These are phyloP conservation scores for Astyanax mexicanus DNA, from an alignment of 2,797 vertebrate species.

Conservation along the genomic window DNA sequence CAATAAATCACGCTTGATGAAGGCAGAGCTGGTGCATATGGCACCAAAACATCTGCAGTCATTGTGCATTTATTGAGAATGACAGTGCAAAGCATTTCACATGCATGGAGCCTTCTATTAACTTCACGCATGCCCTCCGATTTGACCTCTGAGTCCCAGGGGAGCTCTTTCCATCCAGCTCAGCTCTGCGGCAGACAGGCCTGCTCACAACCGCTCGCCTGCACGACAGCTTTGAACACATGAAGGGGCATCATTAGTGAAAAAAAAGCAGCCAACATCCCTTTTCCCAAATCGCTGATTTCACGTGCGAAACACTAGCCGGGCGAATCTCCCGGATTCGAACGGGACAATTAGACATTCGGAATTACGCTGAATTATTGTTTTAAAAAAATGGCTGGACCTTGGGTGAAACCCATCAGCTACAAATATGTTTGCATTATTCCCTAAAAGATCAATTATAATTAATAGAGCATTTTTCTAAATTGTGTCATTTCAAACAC, in stretches of 20 bases:
- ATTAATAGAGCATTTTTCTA: constrained; percentile 54
- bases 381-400: neutral
- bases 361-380: constrained; percentile 38
- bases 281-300: constrained; percentile 58
- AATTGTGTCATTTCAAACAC: constrained; percentile 63
- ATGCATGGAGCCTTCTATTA: constrained; percentile 74
- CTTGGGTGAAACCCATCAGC: constrained; percentile 31
- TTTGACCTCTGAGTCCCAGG: constrained; percentile 72
- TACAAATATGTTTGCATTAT: constrained; percentile 48
- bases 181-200: constrained; percentile 53
- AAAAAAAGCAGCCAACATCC: constrained; percentile 65
- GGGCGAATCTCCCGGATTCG: constrained; percentile 40
- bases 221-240: constrained; percentile 74
- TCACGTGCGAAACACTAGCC: constrained; percentile 51
- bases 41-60: constrained; percentile 69
- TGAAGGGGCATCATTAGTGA: constrained; percentile 72
- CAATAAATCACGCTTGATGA: neutral
- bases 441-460: constrained; percentile 58
- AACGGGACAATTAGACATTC: constrained; percentile 43
- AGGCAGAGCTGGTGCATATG: constrained; percentile 53
- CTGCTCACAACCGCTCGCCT: constrained; percentile 74
- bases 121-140: constrained; percentile 72
- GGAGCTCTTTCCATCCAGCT: constrained; percentile 76
- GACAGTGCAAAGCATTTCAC: constrained; percentile 78
- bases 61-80: constrained; percentile 73